Evolutionary conservation across 2,797 vertebrate species (phyloP).

Genomic region (Coranthus polyacanthus): DNA sequence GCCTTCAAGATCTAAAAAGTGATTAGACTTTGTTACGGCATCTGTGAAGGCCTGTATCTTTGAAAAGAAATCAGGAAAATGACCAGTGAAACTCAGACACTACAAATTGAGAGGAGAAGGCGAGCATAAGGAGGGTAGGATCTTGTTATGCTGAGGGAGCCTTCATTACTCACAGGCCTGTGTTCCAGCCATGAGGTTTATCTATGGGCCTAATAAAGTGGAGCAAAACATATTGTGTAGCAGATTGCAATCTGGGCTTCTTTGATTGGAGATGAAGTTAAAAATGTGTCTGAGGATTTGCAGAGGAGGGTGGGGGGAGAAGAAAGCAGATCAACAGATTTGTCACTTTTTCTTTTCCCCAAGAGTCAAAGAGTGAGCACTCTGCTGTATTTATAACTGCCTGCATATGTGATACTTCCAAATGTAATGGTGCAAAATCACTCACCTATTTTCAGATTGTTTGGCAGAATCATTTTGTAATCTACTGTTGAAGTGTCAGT

Average conservation of each 20-base stretch:
- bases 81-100: constrained; percentile 54
- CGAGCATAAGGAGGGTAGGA: constrained; percentile 66
- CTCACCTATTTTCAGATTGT: constrained; percentile 50
- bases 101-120: constrained; percentile 58
- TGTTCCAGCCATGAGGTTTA: constrained; percentile 74
- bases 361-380: constrained; percentile 46
- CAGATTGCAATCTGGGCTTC: constrained; percentile 84
- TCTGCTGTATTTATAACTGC: constrained; percentile 39
- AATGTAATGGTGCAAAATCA: constrained; percentile 31
- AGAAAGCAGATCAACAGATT: constrained; percentile 63
- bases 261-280: constrained; percentile 82
- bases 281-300: constrained; percentile 73
- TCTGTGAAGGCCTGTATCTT: constrained; percentile 32
- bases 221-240: constrained; percentile 83
- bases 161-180: constrained; percentile 76
- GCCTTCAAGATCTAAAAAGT: constrained; percentile 43
- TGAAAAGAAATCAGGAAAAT: constrained; percentile 46
- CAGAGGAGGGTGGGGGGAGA: constrained; percentile 3
- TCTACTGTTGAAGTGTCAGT: constrained; percentile 40
- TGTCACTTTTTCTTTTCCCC: constrained; percentile 52
- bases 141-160: constrained; percentile 72
- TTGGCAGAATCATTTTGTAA: constrained; percentile 50
- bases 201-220: constrained; percentile 83
- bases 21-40: constrained; percentile 40
- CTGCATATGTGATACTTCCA: constrained; percentile 16